Base-by-base conservation (phyloP, 2,113 vertebrate genomes). In the Uria aalge region DNA sequence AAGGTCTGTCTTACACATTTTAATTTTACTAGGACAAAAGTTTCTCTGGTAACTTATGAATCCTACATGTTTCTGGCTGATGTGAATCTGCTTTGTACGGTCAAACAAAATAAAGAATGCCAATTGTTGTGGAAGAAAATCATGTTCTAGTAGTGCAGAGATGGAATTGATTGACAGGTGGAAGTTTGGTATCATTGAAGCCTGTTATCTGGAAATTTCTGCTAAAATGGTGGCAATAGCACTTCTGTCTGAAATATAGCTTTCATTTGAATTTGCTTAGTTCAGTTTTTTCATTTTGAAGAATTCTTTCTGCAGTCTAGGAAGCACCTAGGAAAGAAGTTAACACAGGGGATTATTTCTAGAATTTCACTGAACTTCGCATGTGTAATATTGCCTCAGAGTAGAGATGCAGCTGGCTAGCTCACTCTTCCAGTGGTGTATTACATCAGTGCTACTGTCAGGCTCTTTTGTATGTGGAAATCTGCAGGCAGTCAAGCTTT, bases 351-450 rank as follows among this genome's bases (percentile, higher is more conserved):
- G 23, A 66, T 60, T 60, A 36, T 57, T 78, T 69, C 47, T 53
- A 45, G 30, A 76, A 56, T 68, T 76, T 68, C 6, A 50, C 47
- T 2, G 75, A 83, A 52, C 64, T 69, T 34, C 69, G n/a, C 57
- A 29, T 50, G 5, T 36, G 14, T 48, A 55, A 45, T 38, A 5
- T 6, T 85, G 92, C 34, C 52, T 41, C 73, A 57, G 80, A 90
- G 88, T 43, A 92, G 92, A 94, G 87, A 85, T 95, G 90, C 76
- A 93, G 82, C 80, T 95, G 94, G 84, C 94, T 86, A 85, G 75
- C 85, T 97, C 50, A 47, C 82, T 53, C 63, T 75, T 88, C 48
- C 30, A 12, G n/a, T 38, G 34, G 6, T 45, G 15, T 32, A 4
- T 69, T 76, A 38, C 34, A 69, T 38, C 30, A 94, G 69, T 89